Evolutionary conservation across 2,888 invertebrate species (phyloP).

Genomic region (Lasioglossum vierecki): DNA sequence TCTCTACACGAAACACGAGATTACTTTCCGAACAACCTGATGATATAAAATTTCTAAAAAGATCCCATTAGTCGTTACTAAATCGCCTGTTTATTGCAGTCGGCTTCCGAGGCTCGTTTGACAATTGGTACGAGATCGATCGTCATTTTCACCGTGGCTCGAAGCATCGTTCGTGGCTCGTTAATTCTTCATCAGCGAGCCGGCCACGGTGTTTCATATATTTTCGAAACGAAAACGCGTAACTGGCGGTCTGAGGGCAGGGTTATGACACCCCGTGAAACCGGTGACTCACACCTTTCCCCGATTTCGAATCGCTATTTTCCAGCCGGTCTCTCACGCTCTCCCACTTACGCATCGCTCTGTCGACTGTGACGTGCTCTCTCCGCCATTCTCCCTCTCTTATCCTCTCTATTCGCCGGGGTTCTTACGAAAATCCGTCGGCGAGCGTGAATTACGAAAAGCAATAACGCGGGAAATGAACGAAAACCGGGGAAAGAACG

Average conservation of each 20-base stretch:
- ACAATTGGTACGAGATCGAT: constrained; percentile 35
- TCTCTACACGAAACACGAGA: no score
- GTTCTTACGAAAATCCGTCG: constrained; percentile 41
- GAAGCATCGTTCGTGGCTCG: constrained; percentile 57
- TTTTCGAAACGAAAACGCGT: constrained; percentile 60
- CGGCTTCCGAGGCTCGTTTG: constrained; percentile 4
- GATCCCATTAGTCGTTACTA: not conserved
- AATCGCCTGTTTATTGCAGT: not conserved
- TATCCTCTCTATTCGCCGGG: constrained; percentile 13
- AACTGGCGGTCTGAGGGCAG: constrained; percentile 53
- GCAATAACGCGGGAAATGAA: constrained; percentile 18
- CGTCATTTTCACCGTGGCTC: constrained; percentile 37
- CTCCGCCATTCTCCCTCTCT: constrained; percentile 45
- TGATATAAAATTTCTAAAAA: not conserved
- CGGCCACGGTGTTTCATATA: constrained; percentile 30
- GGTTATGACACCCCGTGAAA: constrained; percentile 73
- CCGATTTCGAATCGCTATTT: constrained; percentile 73
- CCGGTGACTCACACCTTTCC: constrained; percentile 74
- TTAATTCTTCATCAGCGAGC: constrained; percentile 48
- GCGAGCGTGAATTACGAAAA: constrained; percentile 20
- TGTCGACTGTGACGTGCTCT: constrained; percentile 73
- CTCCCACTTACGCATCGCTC: constrained; percentile 73
- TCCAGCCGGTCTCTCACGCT: constrained; percentile 74
- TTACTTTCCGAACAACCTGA: no score
- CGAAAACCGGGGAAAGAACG: constrained; percentile 8